These are phyloP conservation scores for Tenrec ecaudatus DNA, from an alignment of 2,113 vertebrate genomes.

Conservation along the genomic window DNA sequence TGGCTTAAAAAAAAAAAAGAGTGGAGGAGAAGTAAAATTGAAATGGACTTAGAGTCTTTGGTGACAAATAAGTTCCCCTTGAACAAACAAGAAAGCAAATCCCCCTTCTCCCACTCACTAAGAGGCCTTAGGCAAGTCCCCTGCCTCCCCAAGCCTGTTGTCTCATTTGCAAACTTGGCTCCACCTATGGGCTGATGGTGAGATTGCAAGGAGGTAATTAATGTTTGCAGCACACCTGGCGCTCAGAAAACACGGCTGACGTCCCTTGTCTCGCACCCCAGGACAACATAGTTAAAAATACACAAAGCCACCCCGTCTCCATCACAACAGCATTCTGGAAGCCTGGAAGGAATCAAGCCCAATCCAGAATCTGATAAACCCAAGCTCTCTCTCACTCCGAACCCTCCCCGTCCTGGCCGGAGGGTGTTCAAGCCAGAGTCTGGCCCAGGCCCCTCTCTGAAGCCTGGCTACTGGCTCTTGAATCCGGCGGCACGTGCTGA, in stretches of 20 bases:
- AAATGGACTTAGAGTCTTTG: too few relatives aligned
- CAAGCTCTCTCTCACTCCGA: fast-evolving
- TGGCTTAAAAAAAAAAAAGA: too few relatives aligned
- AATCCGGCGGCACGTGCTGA: fast-evolving
- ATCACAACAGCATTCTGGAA: neutral
- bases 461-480: neutral
- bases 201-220: neutral
- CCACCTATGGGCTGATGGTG: neutral
- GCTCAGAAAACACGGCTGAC: too few relatives aligned
- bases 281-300: neutral
- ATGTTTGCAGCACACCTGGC: neutral
- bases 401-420: neutral
- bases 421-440: neutral
- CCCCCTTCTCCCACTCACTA: neutral
- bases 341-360: neutral
- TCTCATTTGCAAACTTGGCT: neutral
- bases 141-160: neutral
- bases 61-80: too few relatives aligned
- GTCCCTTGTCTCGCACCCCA: neutral
- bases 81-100: too few relatives aligned
- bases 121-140: neutral
- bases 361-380: neutral
- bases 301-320: neutral
- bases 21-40: too few relatives aligned
- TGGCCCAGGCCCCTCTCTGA: neutral